Evolutionary conservation across 1,140 invertebrate species (phyloP).

Genomic region (Magallana gigas): DNA sequence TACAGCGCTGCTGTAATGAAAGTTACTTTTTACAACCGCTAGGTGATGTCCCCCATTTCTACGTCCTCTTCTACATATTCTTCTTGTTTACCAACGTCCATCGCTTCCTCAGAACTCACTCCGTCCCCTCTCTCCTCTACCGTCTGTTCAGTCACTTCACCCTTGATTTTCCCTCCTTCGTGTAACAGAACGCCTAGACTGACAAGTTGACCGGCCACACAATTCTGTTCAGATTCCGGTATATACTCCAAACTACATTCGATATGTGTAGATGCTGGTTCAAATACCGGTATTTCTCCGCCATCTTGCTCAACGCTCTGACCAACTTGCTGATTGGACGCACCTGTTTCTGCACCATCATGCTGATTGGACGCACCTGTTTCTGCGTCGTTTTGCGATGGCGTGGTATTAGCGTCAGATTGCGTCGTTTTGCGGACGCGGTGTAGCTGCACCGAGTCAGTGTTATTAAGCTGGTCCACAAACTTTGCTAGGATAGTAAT

Average conservation of each 20-base stretch:
- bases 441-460: neutral
- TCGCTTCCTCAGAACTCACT: neutral
- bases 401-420: neutral
- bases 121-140: neutral
- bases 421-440: neutral
- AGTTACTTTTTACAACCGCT: no score
- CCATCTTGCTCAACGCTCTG: no score
- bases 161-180: neutral
- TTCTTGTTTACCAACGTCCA: neutral
- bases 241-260: neutral
- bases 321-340: neutral
- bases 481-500: neutral
- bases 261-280: neutral
- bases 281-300: no score
- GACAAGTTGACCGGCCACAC: neutral
- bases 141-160: neutral
- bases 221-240: neutral
- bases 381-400: neutral
- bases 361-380: neutral
- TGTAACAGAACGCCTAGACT: neutral
- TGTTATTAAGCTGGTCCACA: neutral
- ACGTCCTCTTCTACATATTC: neutral
- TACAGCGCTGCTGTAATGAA: no score
- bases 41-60: no score
- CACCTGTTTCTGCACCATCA: neutral